Conservation (phyloP, 2,113 vertebrate species). For the Eptatretus burgeri region DNA sequence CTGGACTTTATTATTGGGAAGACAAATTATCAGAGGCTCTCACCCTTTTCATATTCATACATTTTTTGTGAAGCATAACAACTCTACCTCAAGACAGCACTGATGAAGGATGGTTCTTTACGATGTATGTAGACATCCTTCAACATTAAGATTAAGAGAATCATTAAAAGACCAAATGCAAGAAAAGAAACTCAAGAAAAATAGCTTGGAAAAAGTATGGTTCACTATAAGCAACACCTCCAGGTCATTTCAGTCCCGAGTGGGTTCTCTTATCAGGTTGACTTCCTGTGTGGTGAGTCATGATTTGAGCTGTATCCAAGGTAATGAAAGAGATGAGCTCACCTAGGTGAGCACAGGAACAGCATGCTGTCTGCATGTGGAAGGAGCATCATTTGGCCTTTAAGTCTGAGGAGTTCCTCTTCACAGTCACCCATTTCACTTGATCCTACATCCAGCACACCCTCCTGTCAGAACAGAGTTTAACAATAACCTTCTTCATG, state of each 20-base stretch:
- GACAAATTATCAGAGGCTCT: no score
- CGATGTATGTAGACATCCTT: no score
- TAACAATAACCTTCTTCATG: no score
- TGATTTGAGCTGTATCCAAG: no score
- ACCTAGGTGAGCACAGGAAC: slow-evolving; percentile 95
- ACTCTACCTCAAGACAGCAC: no score
- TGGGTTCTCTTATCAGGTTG: background rate
- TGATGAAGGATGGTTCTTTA: no score
- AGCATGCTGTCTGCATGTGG: slow-evolving; percentile 96
- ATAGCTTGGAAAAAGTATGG: background rate
- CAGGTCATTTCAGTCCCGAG: background rate
- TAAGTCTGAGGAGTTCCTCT: slow-evolving; percentile 77
- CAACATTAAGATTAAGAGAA: background rate
- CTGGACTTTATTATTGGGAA: no score
- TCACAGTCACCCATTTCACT: slow-evolving; percentile 83
- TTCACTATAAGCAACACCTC: background rate
- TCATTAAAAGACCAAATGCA: background rate
- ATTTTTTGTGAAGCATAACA: no score
- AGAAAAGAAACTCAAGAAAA: background rate
- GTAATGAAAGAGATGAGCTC: slow-evolving; percentile 10
- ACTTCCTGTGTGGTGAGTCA: no score
- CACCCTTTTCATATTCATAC: no score
- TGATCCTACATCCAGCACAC: slow-evolving; percentile 70
- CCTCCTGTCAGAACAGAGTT: slow-evolving; percentile 27
- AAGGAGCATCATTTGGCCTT: slow-evolving; percentile 95